phyloP scores from a whole-genome alignment of 2,797 vertebrate species.

The Scolopax bukidnonensis region DNA sequence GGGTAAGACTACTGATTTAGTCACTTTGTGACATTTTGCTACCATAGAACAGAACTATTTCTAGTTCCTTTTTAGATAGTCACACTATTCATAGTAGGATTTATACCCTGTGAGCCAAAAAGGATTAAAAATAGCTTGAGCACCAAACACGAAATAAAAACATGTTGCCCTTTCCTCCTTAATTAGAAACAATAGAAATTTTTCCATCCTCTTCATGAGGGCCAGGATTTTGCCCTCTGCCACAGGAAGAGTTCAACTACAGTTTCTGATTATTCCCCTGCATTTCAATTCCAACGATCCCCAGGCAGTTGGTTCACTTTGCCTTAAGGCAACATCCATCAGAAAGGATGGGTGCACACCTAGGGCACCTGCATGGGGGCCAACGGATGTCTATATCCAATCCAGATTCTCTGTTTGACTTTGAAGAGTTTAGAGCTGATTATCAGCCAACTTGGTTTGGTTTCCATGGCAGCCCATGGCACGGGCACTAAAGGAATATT shows the following conservation, averaged over 20 bases:
- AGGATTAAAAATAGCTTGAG: background rate
- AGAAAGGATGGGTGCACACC: background rate
- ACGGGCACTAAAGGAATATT: background rate
- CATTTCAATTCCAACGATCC: background rate
- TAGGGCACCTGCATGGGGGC: background rate
- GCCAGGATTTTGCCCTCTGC: background rate
- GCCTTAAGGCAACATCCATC: background rate
- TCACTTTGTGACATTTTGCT: background rate
- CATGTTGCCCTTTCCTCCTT: background rate
- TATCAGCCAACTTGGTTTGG: background rate
- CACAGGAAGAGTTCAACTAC: background rate
- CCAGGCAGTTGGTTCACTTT: background rate
- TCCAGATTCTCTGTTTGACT: background rate
- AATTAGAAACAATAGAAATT: background rate
- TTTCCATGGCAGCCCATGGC: background rate
- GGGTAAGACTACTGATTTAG: slow-evolving; percentile 6
- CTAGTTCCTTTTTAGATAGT: background rate
- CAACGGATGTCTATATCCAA: background rate
- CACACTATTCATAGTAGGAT: background rate
- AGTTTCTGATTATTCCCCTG: background rate
- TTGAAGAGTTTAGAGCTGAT: background rate
- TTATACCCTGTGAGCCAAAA: background rate
- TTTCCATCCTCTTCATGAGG: background rate
- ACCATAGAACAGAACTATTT: background rate
- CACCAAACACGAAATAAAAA: background rate